Evolutionary conservation across 2,113 vertebrate genomes (phyloP).

Genomic region (Actenoides lindsayi): DNA sequence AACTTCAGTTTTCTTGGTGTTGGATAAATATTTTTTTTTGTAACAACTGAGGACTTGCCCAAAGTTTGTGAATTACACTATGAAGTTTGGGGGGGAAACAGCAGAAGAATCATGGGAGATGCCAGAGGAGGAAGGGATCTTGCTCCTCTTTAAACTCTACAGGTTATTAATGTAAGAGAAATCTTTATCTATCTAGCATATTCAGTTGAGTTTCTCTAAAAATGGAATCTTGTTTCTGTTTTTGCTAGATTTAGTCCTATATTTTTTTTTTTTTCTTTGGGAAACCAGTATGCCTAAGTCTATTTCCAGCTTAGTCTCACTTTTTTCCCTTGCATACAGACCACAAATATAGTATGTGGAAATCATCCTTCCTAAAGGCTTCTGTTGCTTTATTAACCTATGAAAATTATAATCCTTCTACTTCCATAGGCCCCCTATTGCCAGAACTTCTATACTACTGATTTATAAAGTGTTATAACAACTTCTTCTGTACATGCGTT

Average conservation of each 20-base stretch:
- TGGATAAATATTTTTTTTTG: neutral
- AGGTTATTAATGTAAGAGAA: neutral
- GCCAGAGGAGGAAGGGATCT: neutral
- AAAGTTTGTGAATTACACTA: neutral
- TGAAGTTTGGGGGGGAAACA: neutral
- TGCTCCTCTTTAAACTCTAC: neutral
- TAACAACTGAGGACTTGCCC: neutral
- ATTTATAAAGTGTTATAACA: neutral
- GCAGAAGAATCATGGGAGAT: neutral
- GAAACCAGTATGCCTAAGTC: neutral
- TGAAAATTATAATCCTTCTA: neutral
- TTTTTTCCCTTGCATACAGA: neutral
- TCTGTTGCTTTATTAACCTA: neutral
- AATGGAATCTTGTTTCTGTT: neutral
- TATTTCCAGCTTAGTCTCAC: neutral
- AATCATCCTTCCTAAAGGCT: neutral
- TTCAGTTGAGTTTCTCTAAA: neutral
- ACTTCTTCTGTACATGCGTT: neutral
- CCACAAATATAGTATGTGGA: neutral
- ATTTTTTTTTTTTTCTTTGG: neutral
- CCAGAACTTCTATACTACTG: neutral
- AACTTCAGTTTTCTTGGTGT: neutral
- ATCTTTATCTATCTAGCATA: neutral
- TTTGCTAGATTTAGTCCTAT: neutral
- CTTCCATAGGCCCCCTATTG: neutral